phyloP scores from a whole-genome alignment of 2,888 invertebrate genomes.

The Stenotaenia linearis region DNA sequence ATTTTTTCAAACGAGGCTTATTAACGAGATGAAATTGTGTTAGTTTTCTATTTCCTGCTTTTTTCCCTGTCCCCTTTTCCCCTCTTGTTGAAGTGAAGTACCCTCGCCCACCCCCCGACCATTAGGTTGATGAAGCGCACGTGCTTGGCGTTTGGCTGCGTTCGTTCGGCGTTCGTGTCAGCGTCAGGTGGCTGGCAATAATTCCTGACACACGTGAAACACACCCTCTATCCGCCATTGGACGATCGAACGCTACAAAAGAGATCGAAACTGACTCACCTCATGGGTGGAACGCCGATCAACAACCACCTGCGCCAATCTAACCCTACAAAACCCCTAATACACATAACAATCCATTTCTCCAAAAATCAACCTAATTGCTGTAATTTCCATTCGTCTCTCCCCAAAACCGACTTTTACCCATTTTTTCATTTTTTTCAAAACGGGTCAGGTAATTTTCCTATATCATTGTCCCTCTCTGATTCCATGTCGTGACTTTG shows the following conservation, averaged over 20 bases:
- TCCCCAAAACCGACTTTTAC: no score
- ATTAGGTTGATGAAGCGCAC: slow-evolving; percentile 26
- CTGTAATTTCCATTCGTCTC: no score
- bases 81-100: slow-evolving; percentile 21
- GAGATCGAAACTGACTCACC: slow-evolving; percentile 26
- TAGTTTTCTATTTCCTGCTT: slow-evolving; percentile 1
- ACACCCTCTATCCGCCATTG: slow-evolving; percentile 20
- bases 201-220: slow-evolving; percentile 26
- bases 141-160: slow-evolving; percentile 23
- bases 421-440: no score
- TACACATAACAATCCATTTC: background rate
- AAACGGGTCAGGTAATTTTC: background rate
- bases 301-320: slow-evolving; percentile 26
- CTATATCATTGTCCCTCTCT: background rate
- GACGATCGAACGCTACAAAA: slow-evolving; percentile 21
- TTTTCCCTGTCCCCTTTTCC: background rate
- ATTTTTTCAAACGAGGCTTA: background rate
- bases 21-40: background rate
- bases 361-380: background rate
- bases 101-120: slow-evolving; percentile 21
- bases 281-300: slow-evolving; percentile 24
- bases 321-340: slow-evolving; percentile 1
- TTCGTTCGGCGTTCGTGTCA: slow-evolving; percentile 26
- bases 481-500: slow-evolving; percentile 26
- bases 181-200: slow-evolving; percentile 26